Base-by-base conservation (phyloP, 2,113 vertebrate genomes). In the Pleuronectes platessa region DNA sequence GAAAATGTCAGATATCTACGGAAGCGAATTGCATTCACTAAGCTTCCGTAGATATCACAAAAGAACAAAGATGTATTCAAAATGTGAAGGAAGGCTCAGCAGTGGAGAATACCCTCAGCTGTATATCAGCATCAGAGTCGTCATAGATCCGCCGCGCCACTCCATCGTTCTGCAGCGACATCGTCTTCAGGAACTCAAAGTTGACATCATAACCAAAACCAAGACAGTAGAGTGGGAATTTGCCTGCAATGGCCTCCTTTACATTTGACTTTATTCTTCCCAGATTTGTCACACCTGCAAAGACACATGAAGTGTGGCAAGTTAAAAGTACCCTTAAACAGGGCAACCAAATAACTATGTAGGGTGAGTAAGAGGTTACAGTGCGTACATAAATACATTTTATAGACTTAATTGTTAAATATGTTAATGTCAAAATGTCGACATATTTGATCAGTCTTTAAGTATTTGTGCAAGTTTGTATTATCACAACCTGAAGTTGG, bases 201-300 rank as follows among this genome's bases (percentile, higher is more conserved):
- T 96, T 93, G 21, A 96, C 92, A 47, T 96, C 90, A 15, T 90
- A 92, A 58, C 96, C 96, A 40, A 97, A 97, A 45, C 96, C 96
- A 42, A 97, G 93, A 70, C 95, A 96, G 88, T 96, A 96, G 59
- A 97, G 95, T 0, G 95, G 95, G 70, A 95, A 96, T 75, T 88
- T 94, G 26, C 78, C 90, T 23, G 49, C 60, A n/a, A 96, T 95
- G 62, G 92, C 94, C 0, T 53, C 1, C 81, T 66, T 95, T 42
- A 95, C 77, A 17, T 96, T 96, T 58, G 84, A 68, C 47, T 94
- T 94, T 40, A 97, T 97, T 17, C 26, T 77, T 51, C 6, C 31
- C 12, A 71, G 85, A 76, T 95, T 86, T 0, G 87, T 96, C 59
- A 81, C 96, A 21, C 96, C 96, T 96, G 84, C 58, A 86, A 84